Conservation (phyloP, 2,888 invertebrate species). For the Folsomia manolachei region DNA sequence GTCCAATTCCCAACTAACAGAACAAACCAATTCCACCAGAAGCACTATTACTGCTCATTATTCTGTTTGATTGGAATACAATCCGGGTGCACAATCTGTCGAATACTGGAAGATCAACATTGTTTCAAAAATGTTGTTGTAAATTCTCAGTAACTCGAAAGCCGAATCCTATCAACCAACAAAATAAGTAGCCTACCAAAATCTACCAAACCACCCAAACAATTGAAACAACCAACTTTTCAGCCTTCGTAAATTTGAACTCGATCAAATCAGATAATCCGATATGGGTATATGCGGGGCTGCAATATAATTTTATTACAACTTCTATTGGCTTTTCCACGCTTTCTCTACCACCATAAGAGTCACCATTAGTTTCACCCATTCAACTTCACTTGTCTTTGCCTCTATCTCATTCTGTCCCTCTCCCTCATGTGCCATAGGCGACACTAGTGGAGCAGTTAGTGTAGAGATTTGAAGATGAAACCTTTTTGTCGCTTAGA, state of each 20-base stretch:
- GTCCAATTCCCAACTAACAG: too few relatives aligned
- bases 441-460: too few relatives aligned
- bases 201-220: too few relatives aligned
- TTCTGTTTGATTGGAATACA: neutral
- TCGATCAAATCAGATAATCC: neutral
- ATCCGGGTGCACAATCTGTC: neutral
- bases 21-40: too few relatives aligned
- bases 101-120: neutral
- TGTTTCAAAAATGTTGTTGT: neutral
- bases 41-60: neutral
- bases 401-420: neutral
- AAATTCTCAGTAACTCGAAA: too few relatives aligned
- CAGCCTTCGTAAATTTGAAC: neutral
- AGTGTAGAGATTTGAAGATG: neutral
- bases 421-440: neutral
- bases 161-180: too few relatives aligned
- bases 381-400: slow-evolving; percentile 5
- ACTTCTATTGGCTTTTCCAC: slow-evolving; percentile 10
- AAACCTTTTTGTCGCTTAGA: slow-evolving; percentile 4
- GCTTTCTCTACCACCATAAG: slow-evolving; percentile 5
- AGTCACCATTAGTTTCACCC: slow-evolving; percentile 4
- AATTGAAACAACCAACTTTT: neutral
- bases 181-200: too few relatives aligned
- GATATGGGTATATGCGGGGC: slow-evolving; percentile 5
- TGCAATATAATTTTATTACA: slow-evolving; percentile 18